These are phyloP conservation scores for Pteronura brasiliensis DNA, from an alignment of 2,113 vertebrate genomes.

Conservation along the genomic window DNA sequence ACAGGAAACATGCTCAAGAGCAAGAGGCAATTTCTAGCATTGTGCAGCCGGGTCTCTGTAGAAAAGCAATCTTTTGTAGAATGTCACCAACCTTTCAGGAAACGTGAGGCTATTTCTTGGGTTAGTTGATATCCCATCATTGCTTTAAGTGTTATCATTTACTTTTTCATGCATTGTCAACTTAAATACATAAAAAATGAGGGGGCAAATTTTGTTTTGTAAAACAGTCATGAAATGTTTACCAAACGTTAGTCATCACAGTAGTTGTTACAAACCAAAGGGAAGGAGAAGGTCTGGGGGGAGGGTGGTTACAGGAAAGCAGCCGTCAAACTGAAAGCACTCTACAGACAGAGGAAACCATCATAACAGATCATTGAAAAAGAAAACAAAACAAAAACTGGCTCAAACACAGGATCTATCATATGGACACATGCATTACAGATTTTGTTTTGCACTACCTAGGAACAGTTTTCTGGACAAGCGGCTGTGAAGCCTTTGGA, in stretches of 20 bases:
- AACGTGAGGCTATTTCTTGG: background rate
- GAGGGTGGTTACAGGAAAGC: accelerated
- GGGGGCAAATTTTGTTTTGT: background rate
- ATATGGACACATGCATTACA: background rate
- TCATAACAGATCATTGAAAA: background rate
- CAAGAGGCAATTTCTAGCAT: background rate
- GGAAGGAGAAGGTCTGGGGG: background rate
- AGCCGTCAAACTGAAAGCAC: background rate
- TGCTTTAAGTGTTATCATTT: background rate
- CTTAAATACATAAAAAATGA: background rate
- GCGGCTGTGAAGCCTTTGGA: background rate
- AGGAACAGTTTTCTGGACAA: background rate
- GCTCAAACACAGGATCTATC: background rate
- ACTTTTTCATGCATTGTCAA: background rate
- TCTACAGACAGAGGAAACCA: background rate
- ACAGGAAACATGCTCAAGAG: background rate
- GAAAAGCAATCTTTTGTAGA: background rate
- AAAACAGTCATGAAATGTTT: background rate
- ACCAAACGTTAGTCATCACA: background rate
- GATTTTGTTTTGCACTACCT: background rate
- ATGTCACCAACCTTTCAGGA: background rate
- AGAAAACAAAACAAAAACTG: background rate
- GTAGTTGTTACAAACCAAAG: background rate
- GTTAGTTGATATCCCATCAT: background rate
- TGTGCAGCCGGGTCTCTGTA: background rate